These are phyloP conservation scores for Pseudocheirus occidentalis DNA, from an alignment of 2,797 vertebrate species.

Conservation along the genomic window DNA sequence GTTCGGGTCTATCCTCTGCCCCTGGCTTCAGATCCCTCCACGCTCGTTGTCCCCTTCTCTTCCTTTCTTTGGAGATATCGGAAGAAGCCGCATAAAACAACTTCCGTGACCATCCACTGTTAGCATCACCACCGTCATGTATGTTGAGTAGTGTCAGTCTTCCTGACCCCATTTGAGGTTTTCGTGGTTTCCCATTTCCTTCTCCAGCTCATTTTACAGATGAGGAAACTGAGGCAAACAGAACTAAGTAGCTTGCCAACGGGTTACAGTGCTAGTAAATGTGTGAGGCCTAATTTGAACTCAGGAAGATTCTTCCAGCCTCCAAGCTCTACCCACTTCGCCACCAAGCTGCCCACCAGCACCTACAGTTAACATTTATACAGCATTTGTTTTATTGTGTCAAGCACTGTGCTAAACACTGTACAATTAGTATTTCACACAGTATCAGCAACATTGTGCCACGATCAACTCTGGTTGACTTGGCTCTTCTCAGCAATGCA, in stretches of 20 bases:
- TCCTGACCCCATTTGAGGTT: background rate
- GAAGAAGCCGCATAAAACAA: background rate
- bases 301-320: background rate
- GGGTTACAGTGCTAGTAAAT: too few species aligned
- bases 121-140: background rate
- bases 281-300: too few species aligned
- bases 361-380: background rate
- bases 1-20: accelerated
- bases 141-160: background rate
- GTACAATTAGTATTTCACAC: too few species aligned
- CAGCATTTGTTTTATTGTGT: background rate
- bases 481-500: too few species aligned
- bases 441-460: too few species aligned
- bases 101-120: background rate
- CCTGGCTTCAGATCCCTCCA: background rate
- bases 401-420: too few species aligned
- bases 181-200: background rate
- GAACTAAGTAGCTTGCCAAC: background rate
- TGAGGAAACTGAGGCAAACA: background rate
- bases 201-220: background rate
- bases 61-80: background rate
- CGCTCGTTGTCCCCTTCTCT: background rate
- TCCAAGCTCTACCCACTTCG: too few species aligned
- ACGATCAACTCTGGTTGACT: too few species aligned
- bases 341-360: too few species aligned